A percentile compares a stretch with the other conserved stretches of the same genome.
phyloP scores from a whole-genome alignment of 2,888 invertebrate genomes.

The Thysanoteuthis rhombus region DNA sequence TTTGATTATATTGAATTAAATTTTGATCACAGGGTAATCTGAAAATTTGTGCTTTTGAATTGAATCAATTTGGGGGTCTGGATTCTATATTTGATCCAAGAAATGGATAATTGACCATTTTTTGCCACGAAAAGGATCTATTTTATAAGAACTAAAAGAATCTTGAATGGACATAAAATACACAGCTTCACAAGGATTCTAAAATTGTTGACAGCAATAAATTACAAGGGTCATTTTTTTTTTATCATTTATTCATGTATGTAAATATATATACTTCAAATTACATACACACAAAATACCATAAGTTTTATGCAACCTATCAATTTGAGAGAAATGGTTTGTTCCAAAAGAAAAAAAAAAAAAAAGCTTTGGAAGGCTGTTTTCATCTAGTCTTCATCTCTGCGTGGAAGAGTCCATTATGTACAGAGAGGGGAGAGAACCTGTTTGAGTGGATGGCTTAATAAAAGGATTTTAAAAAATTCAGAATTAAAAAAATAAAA shows the following conservation, averaged over 20 bases:
- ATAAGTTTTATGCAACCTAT: background rate
- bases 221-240: background rate
- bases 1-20: too few species aligned
- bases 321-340: background rate
- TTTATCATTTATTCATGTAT: background rate
- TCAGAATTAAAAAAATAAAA: background rate
- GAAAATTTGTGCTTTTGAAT: too few species aligned
- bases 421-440: background rate
- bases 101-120: too few species aligned
- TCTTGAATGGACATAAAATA: background rate
- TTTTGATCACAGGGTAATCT: too few species aligned
- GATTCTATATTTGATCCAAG: too few species aligned
- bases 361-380: background rate
- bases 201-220: background rate
- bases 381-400: background rate
- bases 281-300: background rate
- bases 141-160: background rate
- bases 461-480: background rate
- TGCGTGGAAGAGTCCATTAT: background rate
- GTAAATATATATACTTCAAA: background rate
- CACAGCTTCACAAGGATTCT: background rate
- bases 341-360: too few species aligned
- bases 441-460: background rate
- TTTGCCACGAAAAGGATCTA: too few species aligned
- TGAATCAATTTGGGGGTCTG: too few species aligned